A percentile compares a stretch with the other conserved stretches of the same genome.
Evolutionary conservation across 2,888 invertebrate genomes (phyloP).

Genomic region (Meta bourneti): DNA sequence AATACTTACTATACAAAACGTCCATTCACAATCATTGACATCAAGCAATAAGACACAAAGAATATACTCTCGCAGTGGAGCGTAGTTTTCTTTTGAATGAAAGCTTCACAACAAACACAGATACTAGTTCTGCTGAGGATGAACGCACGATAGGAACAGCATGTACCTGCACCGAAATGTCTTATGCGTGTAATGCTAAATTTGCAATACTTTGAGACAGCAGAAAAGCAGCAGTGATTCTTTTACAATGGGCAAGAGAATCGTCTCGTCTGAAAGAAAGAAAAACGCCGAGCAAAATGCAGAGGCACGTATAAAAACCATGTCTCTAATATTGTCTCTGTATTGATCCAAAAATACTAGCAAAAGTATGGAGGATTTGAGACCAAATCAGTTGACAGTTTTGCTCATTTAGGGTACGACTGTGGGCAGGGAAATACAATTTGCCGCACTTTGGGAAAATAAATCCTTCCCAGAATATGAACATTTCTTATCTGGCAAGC

Average conservation of each 20-base stretch:
- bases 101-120: constrained; percentile 14
- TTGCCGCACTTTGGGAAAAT: no score
- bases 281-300: no score
- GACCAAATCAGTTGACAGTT: no score
- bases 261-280: not conserved
- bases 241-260: no score
- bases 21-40: constrained; percentile 24
- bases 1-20: constrained; percentile 35
- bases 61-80: constrained; percentile 18
- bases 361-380: no score
- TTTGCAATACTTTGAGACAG: not conserved
- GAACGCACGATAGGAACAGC: constrained; percentile 20
- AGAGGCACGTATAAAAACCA: constrained; percentile 18
- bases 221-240: no score
- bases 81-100: no score
- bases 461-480: no score
- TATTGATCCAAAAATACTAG: not conserved
- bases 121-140: not conserved
- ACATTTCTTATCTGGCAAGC: no score
- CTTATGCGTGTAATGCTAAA: not conserved
- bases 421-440: no score
- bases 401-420: no score
- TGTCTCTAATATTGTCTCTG: constrained; percentile 5
- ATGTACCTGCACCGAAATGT: not conserved
- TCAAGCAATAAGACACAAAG: constrained; percentile 21